A percentile compares a stretch with the other conserved stretches of the same genome.
These are phyloP conservation scores for Periphyllus acericola DNA, from an alignment of 2,888 invertebrate genomes.

Conservation along the genomic window DNA sequence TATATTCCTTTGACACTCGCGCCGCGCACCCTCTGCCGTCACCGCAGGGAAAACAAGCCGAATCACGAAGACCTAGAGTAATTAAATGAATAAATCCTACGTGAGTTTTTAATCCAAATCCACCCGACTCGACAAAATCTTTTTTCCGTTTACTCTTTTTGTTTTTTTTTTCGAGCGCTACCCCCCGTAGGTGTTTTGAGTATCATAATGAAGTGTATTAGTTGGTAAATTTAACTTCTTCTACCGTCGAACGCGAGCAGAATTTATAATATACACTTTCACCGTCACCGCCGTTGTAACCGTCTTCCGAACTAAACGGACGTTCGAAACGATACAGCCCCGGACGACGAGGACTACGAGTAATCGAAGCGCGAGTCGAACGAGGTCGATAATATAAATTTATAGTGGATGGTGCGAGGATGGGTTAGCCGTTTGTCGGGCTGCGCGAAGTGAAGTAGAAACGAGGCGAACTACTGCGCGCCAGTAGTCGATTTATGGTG, in stretches of 20 bases:
- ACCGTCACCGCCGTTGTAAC: neutral
- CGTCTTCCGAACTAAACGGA: neutral
- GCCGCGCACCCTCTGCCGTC: too few relatives aligned
- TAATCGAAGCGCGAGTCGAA: neutral
- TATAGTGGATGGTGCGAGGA: too few relatives aligned
- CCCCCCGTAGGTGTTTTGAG: neutral
- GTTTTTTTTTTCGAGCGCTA: neutral
- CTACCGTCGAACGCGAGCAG: neutral
- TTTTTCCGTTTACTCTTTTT: neutral
- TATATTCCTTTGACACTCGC: neutral
- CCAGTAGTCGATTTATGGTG: slow-evolving; percentile 38
- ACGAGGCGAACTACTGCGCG: neutral
- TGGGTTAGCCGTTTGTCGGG: neutral
- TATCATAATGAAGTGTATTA: slow-evolving; percentile 8
- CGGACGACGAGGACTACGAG: too few relatives aligned
- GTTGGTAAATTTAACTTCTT: slow-evolving; percentile 35
- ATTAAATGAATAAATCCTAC: slow-evolving; percentile 25
- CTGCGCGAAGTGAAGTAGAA: neutral
- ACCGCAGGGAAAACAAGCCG: neutral
- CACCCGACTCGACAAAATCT: neutral
- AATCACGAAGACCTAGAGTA: neutral
- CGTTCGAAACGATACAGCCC: neutral
- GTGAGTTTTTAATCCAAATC: neutral
- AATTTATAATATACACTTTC: slow-evolving; percentile 25
- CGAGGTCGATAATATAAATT: slow-evolving; percentile 19